Evolutionary conservation across 2,888 invertebrate species (phyloP).

Genomic region (Agrenia bidenticulata): DNA sequence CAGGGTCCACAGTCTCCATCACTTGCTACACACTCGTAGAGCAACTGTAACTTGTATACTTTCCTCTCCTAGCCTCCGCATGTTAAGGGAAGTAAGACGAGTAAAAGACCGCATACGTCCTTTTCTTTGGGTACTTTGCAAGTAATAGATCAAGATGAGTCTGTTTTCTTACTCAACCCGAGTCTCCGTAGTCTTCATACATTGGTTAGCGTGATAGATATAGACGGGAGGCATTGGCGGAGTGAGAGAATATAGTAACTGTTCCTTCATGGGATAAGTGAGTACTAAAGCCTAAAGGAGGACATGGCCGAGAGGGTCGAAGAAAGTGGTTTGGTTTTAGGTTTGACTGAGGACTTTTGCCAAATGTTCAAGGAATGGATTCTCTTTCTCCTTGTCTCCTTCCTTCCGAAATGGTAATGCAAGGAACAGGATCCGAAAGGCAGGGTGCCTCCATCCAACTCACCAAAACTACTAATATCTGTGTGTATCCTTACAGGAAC

Average conservation of each 20-base stretch:
- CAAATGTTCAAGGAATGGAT: conserved; percentile 36
- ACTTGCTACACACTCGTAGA: too few species aligned
- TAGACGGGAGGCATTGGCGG: too few species aligned
- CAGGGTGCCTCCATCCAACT: too few species aligned
- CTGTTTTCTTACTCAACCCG: background rate
- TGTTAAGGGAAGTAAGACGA: conserved; percentile 6
- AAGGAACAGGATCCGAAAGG: background rate
- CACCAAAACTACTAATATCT: too few species aligned
- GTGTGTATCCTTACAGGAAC: too few species aligned
- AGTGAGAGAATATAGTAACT: too few species aligned
- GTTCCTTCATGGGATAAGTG: too few species aligned
- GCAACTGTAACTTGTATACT: too few species aligned
- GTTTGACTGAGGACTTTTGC: conserved; percentile 48
- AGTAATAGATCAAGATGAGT: conserved; percentile 38
- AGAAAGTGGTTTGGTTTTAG: conserved; percentile 34
- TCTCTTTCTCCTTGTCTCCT: background rate
- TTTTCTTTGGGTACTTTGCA: conserved; percentile 8
- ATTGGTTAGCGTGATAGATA: too few species aligned
- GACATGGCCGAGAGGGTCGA: conserved; percentile 36
- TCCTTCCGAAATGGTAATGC: conserved; percentile 4
- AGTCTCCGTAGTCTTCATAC: too few species aligned
- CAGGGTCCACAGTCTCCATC: background rate
- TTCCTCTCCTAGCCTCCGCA: background rate
- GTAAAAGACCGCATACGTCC: conserved; percentile 14
- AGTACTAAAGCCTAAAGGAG: conserved; percentile 21